Conservation (phyloP, 2,888 invertebrate species). For the Aphodius sticticus region DNA sequence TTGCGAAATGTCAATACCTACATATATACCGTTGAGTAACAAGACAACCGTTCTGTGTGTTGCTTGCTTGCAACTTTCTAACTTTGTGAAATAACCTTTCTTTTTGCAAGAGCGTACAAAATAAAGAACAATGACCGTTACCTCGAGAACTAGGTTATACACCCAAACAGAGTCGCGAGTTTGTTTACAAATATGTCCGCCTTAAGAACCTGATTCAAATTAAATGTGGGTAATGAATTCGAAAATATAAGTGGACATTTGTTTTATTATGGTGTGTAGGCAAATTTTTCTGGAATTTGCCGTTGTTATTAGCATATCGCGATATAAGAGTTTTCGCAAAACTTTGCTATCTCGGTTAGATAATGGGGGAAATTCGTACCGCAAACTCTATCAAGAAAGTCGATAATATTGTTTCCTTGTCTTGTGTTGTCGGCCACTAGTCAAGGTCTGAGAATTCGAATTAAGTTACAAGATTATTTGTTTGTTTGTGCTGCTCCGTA, state of each 20-base stretch:
- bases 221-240: background rate
- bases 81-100: constrained; percentile 28
- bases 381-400: too few species aligned
- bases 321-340: too few species aligned
- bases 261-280: too few species aligned
- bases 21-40: background rate
- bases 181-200: background rate
- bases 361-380: too few species aligned
- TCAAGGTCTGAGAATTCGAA: too few species aligned
- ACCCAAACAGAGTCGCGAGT: constrained; percentile 15
- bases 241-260: too few species aligned
- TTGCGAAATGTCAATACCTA: constrained; percentile 7
- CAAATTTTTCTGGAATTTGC: too few species aligned
- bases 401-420: too few species aligned
- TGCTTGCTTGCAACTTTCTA: constrained; percentile 28
- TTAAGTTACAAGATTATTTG: background rate
- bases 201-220: background rate
- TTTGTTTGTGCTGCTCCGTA: background rate
- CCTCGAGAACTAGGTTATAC: constrained; percentile 28
- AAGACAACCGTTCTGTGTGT: constrained; percentile 9
- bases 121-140: constrained; percentile 30
- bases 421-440: too few species aligned
- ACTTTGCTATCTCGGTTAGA: too few species aligned
- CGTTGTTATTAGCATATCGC: too few species aligned
- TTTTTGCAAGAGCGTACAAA: constrained; percentile 29